Evolutionary conservation across 2,888 invertebrate species (phyloP).

Genomic region (Agrotis puta): DNA sequence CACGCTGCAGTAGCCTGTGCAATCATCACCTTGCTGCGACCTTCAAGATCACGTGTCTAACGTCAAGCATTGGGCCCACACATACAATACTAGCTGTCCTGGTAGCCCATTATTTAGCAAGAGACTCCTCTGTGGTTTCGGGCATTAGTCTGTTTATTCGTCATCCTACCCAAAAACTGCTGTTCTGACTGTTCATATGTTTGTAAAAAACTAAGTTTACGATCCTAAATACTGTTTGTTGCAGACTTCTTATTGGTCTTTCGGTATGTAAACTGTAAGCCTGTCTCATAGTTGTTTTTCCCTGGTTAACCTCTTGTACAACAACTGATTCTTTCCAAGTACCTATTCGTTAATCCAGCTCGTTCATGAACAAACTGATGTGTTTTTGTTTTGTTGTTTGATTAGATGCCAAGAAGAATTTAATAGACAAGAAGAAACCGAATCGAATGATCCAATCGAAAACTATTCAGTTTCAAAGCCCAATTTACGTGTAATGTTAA

Average conservation of each 20-base stretch:
- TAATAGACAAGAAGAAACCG: constrained; percentile 28
- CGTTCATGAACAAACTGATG: constrained; percentile 4
- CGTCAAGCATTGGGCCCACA: background rate
- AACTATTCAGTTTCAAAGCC: constrained; percentile 7
- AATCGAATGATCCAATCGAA: constrained; percentile 13
- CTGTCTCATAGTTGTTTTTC: background rate
- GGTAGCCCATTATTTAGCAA: constrained; percentile 1
- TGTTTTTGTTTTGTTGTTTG: background rate
- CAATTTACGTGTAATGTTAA: constrained; percentile 15
- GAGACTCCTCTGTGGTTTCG: background rate
- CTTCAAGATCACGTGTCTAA: constrained; percentile 14
- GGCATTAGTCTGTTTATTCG: background rate
- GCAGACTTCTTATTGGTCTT: background rate
- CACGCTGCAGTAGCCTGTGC: constrained; percentile 37
- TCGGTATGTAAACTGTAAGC: background rate
- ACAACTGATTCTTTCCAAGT: background rate
- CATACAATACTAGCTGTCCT: background rate
- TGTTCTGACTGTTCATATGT: background rate
- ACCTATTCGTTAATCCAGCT: background rate
- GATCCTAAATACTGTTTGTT: background rate
- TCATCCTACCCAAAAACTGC: background rate
- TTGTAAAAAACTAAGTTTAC: background rate
- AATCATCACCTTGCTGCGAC: constrained; percentile 32
- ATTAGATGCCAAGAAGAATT: constrained; percentile 8
- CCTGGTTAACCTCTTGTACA: background rate